Base-by-base conservation (phyloP, 2,113 vertebrate genomes). In the Nibea coibor region DNA sequence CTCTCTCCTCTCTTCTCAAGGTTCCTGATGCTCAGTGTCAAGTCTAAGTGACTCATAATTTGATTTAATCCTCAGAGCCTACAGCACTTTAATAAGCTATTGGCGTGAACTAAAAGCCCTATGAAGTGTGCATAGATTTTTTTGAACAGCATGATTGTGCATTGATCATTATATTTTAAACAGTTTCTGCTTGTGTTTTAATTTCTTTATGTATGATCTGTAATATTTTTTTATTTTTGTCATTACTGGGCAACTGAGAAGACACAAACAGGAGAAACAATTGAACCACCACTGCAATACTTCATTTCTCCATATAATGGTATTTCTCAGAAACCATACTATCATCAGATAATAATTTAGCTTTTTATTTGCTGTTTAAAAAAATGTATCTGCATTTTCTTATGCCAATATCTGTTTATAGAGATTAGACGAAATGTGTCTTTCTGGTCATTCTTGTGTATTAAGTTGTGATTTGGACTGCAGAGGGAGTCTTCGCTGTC, bases 41-140 rank as follows among this genome's bases (percentile, higher is more conserved):
- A 58, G 20, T 53, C 48, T 67, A 71, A 59, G 65, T 77, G n/a
- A 84, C 22, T 73, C 47, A 68, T 71, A 35, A 73, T 28, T 74
- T 78, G 12, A 59, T 81, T 74, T 57, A 71, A 66, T 70, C 67
- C 28, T 63, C 5, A 0, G 59, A 83, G 76, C 20, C 22, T 45
- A 51, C 58, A 26, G 24, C 65, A 68, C n/a, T 57, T 75, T 67
- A 57, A 79, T 76, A 45, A 75, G 45, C 10, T 45, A 10, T 48
- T 45, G 53, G 11, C 57, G 72, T 64, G 14, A 75, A 72, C 53
- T 81, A 31, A 42, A 70, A 74, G 43, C 54, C 47, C 11, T 62
- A 54, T 28, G 42, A 67, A 65, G 26, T 47, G 58, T 14, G 10
- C 35, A 72, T 0, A 42, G 15, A 47, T 72, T 75, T 24, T 11